Base-by-base conservation (phyloP, 1,140 invertebrate species). In the Lutraria rhynchaena region DNA sequence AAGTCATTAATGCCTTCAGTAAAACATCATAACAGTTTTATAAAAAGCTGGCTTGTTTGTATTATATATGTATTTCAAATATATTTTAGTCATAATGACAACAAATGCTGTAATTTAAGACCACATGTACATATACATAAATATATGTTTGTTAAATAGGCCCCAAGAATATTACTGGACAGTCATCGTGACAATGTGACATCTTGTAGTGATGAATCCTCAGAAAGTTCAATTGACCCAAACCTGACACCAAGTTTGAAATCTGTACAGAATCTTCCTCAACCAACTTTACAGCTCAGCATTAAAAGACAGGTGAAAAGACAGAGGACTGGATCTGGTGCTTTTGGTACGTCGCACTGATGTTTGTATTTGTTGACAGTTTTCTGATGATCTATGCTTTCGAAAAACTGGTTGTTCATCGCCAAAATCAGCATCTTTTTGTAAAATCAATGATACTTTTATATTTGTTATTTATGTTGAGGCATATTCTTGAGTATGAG, bases 151-250 rank as follows among this genome's bases (percentile, higher is more conserved):
- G 24, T 55, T 84, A 46, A n/a, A 37, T 46, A 88, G 87, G 87
- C 87, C 27, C 87, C 87, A 49, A 75, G 86, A 76, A 70, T 88
- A 19, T 53, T 88, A 44, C 57, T 81, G 41, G 63, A 83, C 37
- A 85, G 83, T 73, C 87, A 88, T 65, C 77, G 83, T 60, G 71
- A 84, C 22, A 88, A 88, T 61, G 61, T 75, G 17, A 75, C 81
- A 0, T 77, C 57, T 4, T 29, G 60, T 31, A 82, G 75, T 61
- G 53, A 74, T 70, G 75, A 70, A 9, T 58, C 63, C 2, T 73
- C 78, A 35, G 70, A 81, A n/a, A 65, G 51, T 55, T 60, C 33
- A n/a, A 33, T 65, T 37, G 71, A 67, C 35, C 33, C 35, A 13
- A 58, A 46, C 13, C n/a, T 80, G 13, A 75, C 76, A 15, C 82